A percentile compares a stretch with the other conserved stretches of the same genome.
Evolutionary conservation across 2,113 vertebrate species (phyloP).

Genomic region (Gallinago jamesoni): DNA sequence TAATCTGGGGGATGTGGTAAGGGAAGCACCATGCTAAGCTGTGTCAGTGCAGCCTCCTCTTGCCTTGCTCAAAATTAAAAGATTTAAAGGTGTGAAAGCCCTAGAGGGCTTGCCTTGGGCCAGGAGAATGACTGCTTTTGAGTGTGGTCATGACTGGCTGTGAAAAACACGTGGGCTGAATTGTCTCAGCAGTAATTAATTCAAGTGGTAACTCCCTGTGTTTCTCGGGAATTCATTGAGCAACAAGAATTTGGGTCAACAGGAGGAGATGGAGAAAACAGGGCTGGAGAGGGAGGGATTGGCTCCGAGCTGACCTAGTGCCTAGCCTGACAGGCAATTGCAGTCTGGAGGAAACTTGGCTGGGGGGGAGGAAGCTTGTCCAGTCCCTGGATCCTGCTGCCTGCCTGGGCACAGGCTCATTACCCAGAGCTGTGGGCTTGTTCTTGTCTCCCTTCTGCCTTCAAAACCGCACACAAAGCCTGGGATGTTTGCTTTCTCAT

Average conservation of each 20-base stretch:
- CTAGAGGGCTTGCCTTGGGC: not conserved
- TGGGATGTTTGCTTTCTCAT: not conserved
- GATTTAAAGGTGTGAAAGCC: not conserved
- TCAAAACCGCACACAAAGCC: not conserved
- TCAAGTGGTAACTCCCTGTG: not conserved
- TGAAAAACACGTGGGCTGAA: not conserved
- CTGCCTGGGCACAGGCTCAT: fast-evolving
- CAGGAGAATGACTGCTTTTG: not conserved
- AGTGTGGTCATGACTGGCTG: not conserved
- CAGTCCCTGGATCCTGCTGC: not conserved
- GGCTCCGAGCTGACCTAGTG: too few relatives aligned
- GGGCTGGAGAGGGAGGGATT: not conserved
- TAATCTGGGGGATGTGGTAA: not conserved
- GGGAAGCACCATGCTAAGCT: not conserved
- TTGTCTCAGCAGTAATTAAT: not conserved
- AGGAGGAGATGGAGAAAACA: not conserved
- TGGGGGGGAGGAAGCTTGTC: not conserved
- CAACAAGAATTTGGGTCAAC: not conserved
- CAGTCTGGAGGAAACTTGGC: not conserved
- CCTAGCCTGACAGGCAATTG: not conserved
- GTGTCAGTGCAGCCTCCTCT: not conserved
- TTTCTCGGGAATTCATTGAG: not conserved
- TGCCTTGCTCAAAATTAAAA: not conserved
- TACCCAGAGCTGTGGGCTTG: not conserved
- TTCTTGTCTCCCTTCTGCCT: not conserved